Conservation (phyloP, 2,113 vertebrate species). For the Emberiza fucata region DNA sequence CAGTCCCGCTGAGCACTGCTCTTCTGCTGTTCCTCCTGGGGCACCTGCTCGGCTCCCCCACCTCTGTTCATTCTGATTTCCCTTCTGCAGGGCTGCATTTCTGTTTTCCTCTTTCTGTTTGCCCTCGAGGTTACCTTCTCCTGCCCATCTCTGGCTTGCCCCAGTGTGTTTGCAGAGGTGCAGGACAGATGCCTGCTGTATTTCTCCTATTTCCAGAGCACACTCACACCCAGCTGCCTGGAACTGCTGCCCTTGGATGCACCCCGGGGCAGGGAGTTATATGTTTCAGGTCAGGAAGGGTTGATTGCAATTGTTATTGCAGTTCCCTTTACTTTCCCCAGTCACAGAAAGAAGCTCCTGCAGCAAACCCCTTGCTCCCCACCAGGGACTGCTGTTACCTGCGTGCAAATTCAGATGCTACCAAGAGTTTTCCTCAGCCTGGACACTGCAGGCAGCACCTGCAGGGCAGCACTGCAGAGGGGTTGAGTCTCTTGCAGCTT, state of each 20-base stretch:
- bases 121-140: background rate
- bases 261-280: background rate
- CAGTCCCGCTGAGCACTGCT: background rate
- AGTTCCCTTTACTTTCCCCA: background rate
- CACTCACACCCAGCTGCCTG: background rate
- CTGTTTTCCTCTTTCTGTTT: background rate
- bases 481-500: background rate
- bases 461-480: background rate
- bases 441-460: background rate
- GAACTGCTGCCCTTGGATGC: background rate
- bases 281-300: background rate
- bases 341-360: background rate
- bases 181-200: background rate
- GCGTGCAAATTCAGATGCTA: background rate
- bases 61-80: background rate
- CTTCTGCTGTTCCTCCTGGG: rapidly evolving
- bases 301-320: background rate
- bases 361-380: background rate
- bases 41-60: background rate
- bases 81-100: background rate
- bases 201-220: background rate
- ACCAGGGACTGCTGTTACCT: background rate
- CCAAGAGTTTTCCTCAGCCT: background rate
- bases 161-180: rapidly evolving
- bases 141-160: background rate